These are phyloP conservation scores for Trachelus tabidus DNA, from an alignment of 2,888 invertebrate genomes.

Conservation along the genomic window DNA sequence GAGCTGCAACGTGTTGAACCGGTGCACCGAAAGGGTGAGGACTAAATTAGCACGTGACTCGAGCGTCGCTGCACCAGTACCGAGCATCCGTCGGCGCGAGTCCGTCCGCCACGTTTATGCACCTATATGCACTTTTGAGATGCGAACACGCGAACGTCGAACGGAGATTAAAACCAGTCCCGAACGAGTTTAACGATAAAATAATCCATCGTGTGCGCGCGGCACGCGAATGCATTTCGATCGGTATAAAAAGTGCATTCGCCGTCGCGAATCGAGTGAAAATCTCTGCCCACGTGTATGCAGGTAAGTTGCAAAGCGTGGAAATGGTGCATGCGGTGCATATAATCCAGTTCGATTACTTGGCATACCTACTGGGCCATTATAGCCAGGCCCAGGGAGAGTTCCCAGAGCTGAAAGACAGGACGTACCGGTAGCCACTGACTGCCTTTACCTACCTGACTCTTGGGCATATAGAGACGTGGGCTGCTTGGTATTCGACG, in stretches of 20 bases:
- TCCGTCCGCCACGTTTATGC: not conserved
- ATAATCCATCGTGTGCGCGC: not conserved
- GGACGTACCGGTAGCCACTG: constrained; percentile 24
- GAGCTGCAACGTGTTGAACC: not conserved
- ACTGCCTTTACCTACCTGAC: not conserved
- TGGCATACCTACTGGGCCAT: not conserved
- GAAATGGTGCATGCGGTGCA: not conserved
- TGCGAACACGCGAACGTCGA: not conserved
- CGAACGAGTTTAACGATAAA: not conserved
- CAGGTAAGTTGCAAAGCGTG: not conserved
- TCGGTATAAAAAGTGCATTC: not conserved
- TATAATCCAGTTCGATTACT: not conserved
- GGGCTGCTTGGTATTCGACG: constrained; percentile 44
- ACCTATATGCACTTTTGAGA: not conserved
- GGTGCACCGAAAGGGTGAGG: not conserved
- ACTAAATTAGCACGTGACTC: not conserved
- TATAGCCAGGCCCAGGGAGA: not conserved
- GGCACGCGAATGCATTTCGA: not conserved
- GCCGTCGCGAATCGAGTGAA: constrained; percentile 26
- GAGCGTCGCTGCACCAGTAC: not conserved
- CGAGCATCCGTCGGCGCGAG: not conserved
- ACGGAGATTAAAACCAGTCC: not conserved
- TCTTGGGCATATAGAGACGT: constrained; percentile 30
- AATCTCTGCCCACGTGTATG: constrained; percentile 24
- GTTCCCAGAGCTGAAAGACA: not conserved